Conservation (phyloP, 2,797 vertebrate genomes). For the Lepus townsendii region DNA sequence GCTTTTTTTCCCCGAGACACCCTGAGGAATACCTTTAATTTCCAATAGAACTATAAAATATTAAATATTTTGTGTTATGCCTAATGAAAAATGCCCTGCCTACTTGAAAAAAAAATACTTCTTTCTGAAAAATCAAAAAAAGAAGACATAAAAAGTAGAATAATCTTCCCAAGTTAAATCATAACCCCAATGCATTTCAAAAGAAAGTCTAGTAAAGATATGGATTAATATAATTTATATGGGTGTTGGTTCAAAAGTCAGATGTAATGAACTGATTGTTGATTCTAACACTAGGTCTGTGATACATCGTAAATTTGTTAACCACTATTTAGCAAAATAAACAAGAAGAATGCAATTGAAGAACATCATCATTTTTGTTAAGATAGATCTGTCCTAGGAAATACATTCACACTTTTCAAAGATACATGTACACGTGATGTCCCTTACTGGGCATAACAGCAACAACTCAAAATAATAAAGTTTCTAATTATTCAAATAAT, state of each 20-base stretch:
- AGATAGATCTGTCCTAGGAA: neutral
- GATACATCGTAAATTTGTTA: neutral
- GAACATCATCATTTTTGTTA: neutral
- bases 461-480: neutral
- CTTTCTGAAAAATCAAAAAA: neutral
- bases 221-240: neutral
- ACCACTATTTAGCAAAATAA: neutral
- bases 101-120: neutral
- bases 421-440: neutral
- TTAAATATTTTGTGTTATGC: neutral
- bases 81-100: neutral
- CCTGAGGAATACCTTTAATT: neutral
- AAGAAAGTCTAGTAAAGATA: neutral
- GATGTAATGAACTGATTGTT: neutral
- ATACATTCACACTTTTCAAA: neutral
- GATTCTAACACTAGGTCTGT: neutral
- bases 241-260: neutral
- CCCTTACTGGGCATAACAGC: neutral
- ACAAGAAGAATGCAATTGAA: neutral
- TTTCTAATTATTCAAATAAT: neutral
- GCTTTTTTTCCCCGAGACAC: neutral
- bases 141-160: neutral
- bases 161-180: neutral
- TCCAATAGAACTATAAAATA: neutral
- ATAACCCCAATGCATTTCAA: neutral